These are phyloP conservation scores for Aix galericulata DNA, from an alignment of 2,113 vertebrate genomes.

Conservation along the genomic window DNA sequence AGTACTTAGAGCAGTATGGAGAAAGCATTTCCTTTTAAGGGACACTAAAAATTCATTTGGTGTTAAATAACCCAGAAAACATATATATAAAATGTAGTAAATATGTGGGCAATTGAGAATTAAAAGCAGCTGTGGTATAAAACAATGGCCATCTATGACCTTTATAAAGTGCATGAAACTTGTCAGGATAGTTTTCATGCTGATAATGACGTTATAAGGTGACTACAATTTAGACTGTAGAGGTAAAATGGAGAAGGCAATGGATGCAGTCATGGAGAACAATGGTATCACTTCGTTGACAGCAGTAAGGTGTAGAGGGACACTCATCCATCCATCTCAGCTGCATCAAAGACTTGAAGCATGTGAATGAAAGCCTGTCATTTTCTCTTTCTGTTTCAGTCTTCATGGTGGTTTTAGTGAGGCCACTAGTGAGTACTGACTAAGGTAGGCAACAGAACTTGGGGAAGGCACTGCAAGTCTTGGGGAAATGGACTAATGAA, in stretches of 20 bases:
- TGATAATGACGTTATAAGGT: not conserved
- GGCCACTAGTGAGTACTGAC: not conserved
- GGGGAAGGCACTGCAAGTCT: not conserved
- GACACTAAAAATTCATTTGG: not conserved
- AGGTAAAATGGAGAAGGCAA: not conserved
- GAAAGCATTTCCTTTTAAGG: not conserved
- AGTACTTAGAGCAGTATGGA: accelerated
- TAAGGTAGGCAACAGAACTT: not conserved
- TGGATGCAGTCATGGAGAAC: not conserved
- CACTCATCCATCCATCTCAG: not conserved
- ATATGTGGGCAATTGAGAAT: not conserved
- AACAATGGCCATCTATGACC: not conserved
- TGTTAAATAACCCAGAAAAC: not conserved
- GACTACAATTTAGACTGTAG: not conserved
- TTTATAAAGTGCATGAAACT: not conserved
- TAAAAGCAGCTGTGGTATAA: not conserved
- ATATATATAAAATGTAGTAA: not conserved
- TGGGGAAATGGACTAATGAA: not conserved
- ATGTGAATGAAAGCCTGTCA: not conserved
- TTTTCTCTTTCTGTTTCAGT: not conserved
- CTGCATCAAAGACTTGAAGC: not conserved
- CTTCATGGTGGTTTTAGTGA: not conserved
- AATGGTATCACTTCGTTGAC: not conserved
- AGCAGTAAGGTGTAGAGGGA: not conserved
- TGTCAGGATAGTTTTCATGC: not conserved